These are phyloP conservation scores for Poecile atricapillus DNA, from an alignment of 2,113 vertebrate genomes.

Conservation along the genomic window DNA sequence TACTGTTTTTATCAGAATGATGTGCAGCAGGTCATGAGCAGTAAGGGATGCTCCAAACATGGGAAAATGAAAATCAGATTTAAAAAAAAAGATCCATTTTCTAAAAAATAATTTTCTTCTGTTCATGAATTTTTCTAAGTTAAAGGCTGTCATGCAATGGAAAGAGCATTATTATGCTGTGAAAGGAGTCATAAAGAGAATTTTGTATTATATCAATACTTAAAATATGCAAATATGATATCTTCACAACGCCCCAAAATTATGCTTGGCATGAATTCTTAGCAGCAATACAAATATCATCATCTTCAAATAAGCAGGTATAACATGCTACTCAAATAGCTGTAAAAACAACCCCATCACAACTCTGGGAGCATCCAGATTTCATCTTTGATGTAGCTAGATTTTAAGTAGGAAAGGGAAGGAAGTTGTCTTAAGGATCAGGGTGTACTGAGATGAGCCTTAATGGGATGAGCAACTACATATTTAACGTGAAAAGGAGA, in stretches of 20 bases:
- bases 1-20: constrained; percentile 37
- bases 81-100: background rate
- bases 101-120: background rate
- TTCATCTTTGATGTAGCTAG: constrained; percentile 30
- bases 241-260: constrained; percentile 35
- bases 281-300: constrained; percentile 60
- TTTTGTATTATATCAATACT: constrained; percentile 59
- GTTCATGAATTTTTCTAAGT: background rate
- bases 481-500: background rate
- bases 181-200: constrained; percentile 56
- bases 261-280: constrained; percentile 54
- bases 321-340: constrained; percentile 30
- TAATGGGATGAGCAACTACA: background rate
- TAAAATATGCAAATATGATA: constrained; percentile 63
- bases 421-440: constrained; percentile 6
- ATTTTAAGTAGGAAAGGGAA: constrained; percentile 3
- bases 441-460: background rate
- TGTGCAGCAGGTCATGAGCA: constrained; percentile 17
- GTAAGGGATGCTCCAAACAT: constrained; percentile 19
- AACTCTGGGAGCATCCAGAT: constrained; percentile 18
- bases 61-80: background rate
- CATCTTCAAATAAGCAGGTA: constrained; percentile 61
- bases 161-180: constrained; percentile 32
- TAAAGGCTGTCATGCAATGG: constrained; percentile 9
- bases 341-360: constrained; percentile 45